Base-by-base conservation (phyloP, 2,888 invertebrate species). In the Melinaea marsaeus region DNA sequence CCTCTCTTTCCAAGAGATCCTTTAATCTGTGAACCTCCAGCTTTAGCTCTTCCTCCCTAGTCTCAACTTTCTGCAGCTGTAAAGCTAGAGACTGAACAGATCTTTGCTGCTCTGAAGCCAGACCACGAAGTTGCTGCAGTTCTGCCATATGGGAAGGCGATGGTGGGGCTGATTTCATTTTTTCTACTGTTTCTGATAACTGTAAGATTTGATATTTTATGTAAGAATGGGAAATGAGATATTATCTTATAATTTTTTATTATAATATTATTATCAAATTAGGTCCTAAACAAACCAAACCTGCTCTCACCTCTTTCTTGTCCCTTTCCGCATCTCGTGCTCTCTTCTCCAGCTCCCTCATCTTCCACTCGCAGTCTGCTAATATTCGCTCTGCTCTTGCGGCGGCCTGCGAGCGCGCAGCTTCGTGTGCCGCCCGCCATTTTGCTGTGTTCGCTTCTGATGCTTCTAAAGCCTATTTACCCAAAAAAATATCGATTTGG, bases 291-390 rank as follows among this genome's bases (percentile, higher is more conserved):
- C 13, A 54, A 35, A 22, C 1, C 61, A 86, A 45, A 92, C 92
- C 84, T 92, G 92, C 13, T 1, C 62, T 87, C 45, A 92, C 92
- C 84, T 92, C 92, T 63, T 88, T 91, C 55, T 93, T 92, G 57
- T 86, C 88, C 70, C 86, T 91, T 71, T 93, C 93, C 57, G 93
- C 92, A 42, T 94, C 94, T 71, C 95, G 92, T 63, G 95, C 94
- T 7, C 91, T 87, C 72, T 93, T 93, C 85, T 95, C 95, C 73
- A 95, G 92, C 80, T 95, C 95, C 48, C 96, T 82, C 79, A 95
- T 89, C 86, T 96, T 95, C 95, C 95, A 96, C 87, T 96, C 96
- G 84, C 95, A 96, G 86, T 96, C 96, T 3, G 94, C 93, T 71
- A 96, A 86, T 75, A 96, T 91, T 64, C 93, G 91, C 74, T 95